Conservation (phyloP, 1,140 invertebrate genomes). For the Zaprionus lachaisei region DNA sequence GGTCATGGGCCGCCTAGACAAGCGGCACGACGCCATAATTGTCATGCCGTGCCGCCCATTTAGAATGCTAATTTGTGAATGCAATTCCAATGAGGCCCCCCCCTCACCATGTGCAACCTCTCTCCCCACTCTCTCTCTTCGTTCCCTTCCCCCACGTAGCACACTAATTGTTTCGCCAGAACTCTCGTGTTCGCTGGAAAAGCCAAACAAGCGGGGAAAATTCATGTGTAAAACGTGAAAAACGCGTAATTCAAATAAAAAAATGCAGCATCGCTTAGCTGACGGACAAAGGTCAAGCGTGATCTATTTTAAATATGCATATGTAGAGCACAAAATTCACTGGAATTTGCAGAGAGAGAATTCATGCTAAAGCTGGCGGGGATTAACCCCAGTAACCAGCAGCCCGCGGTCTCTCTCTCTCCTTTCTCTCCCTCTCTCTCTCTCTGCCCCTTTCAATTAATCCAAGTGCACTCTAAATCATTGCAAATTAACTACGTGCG, state of each 20-base stretch:
- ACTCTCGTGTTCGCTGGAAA: not conserved
- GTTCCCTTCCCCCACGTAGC: not conserved
- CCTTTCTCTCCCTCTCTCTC: not conserved
- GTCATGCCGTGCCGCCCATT: slow-evolving; percentile 67
- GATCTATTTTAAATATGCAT: not conserved
- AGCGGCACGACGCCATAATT: slow-evolving; percentile 63
- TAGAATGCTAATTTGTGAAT: slow-evolving; percentile 80
- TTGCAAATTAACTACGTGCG: slow-evolving; percentile 6
- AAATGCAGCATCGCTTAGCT: not conserved
- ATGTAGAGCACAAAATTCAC: not conserved
- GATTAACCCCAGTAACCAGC: not conserved
- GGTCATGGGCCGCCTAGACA: slow-evolving; percentile 17
- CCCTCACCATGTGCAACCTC: not conserved
- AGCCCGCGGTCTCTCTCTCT: not conserved
- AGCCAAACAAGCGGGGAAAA: not conserved
- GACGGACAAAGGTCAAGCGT: not conserved
- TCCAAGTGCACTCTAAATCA: slow-evolving; percentile 6
- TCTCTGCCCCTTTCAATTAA: not conserved
- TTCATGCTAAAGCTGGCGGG: not conserved
- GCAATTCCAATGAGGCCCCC: slow-evolving; percentile 51
- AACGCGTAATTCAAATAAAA: not conserved
- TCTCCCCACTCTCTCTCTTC: too few species aligned
- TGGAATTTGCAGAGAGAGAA: not conserved
- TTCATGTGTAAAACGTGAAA: not conserved
- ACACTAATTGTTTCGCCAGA: not conserved